phyloP scores from a whole-genome alignment of 2,797 vertebrate genomes.

The Macropodus opercularis region DNA sequence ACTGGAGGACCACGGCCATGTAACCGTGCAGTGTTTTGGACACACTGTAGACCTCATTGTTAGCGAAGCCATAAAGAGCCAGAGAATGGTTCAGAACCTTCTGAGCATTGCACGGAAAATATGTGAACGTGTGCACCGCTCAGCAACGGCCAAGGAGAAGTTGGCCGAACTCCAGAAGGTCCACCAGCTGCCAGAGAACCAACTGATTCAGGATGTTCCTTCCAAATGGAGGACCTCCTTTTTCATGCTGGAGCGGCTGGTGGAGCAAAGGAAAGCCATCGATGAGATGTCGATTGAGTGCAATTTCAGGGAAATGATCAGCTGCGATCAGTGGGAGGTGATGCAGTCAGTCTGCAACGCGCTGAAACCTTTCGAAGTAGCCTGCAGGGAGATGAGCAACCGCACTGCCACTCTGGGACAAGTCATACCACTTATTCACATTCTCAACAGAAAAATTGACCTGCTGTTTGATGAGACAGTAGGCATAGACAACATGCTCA shows the following conservation, averaged over 20 bases:
- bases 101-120: constrained; percentile 95
- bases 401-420: constrained; percentile 93
- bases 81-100: constrained; percentile 97
- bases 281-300: constrained; percentile 94
- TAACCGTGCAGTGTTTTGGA: constrained; percentile 93
- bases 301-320: constrained; percentile 95
- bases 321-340: constrained; percentile 97
- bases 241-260: constrained; percentile 94
- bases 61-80: constrained; percentile 97
- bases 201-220: constrained; percentile 92
- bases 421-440: constrained; percentile 98
- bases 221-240: constrained; percentile 96
- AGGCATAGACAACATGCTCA: constrained; percentile 98
- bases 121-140: constrained; percentile 94
- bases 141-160: constrained; percentile 90
- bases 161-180: constrained; percentile 89
- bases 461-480: constrained; percentile 96
- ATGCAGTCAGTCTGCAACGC: constrained; percentile 97
- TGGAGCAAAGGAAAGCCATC: constrained; percentile 94
- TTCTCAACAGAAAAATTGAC: constrained; percentile 94
- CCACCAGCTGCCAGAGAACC: constrained; percentile 91
- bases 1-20: constrained; percentile 89
- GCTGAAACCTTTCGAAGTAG: constrained; percentile 94
- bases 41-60: constrained; percentile 94
- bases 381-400: constrained; percentile 93